Percentiles rank a stretch among this genome's conserved stretches.
phyloP scores from a whole-genome alignment of 2,113 vertebrate species.

The Dolichotis patagonum region DNA sequence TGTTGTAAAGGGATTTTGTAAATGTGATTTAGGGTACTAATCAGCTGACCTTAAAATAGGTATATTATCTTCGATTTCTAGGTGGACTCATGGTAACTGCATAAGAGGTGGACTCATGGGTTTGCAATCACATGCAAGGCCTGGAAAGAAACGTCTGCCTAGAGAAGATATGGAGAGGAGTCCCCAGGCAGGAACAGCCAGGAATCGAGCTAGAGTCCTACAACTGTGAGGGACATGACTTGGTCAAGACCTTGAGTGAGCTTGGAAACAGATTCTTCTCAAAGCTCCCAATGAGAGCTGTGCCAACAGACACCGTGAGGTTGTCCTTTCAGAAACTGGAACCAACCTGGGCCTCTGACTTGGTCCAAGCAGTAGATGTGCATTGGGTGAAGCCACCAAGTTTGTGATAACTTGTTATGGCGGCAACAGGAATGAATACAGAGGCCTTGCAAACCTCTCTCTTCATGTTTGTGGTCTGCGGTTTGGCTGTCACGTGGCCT shows the following conservation, averaged over 20 bases:
- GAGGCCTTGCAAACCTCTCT: rapidly evolving
- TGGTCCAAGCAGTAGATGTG: not conserved
- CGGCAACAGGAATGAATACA: rapidly evolving
- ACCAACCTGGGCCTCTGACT: not conserved
- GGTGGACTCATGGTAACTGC: rapidly evolving
- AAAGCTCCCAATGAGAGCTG: not conserved
- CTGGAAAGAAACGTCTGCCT: no score
- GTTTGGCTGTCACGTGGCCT: not conserved
- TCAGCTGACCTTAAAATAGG: not conserved
- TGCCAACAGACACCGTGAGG: not conserved
- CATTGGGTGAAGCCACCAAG: not conserved
- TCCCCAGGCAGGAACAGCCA: not conserved
- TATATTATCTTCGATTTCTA: not conserved
- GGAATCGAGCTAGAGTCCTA: not conserved
- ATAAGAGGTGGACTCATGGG: not conserved
- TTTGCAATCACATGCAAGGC: not conserved
- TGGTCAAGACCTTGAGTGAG: not conserved
- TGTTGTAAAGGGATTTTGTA: not conserved
- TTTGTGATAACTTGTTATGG: not conserved
- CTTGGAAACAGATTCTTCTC: no score
- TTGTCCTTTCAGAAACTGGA: not conserved
- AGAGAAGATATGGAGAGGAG: not conserved
- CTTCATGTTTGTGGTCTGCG: not conserved
- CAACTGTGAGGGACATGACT: not conserved
- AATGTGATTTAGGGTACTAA: not conserved